These are phyloP conservation scores for Neotoma lepida DNA, from an alignment of 2,113 vertebrate species.

Conservation along the genomic window DNA sequence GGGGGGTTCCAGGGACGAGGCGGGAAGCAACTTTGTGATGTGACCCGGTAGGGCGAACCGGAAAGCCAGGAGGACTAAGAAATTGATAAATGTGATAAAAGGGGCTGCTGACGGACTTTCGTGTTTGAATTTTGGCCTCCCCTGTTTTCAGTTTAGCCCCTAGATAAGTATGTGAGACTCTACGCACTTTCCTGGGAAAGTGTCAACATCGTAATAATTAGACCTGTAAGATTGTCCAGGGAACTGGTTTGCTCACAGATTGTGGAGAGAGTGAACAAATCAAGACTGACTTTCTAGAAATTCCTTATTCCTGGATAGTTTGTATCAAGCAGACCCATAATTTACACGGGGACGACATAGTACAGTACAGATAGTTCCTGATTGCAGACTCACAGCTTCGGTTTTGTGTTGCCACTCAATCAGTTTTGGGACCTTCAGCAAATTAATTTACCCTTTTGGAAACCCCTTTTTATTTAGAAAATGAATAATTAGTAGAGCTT, in stretches of 20 bases:
- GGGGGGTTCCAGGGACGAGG: constrained; percentile 37
- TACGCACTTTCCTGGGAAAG: background rate
- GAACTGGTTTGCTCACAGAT: background rate
- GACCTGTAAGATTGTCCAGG: background rate
- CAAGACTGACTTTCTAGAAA: constrained; percentile 4
- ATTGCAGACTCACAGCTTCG: background rate
- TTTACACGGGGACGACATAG: background rate
- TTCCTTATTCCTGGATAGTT: background rate
- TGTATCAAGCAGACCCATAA: background rate
- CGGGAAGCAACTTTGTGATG: background rate
- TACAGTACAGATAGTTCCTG: background rate
- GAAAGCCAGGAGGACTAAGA: constrained; percentile 17
- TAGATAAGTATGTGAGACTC: background rate
- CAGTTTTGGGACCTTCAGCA: constrained; percentile 22
- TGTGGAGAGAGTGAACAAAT: background rate
- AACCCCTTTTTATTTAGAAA: background rate
- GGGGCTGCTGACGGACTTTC: background rate
- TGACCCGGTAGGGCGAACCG: background rate
- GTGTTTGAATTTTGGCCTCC: background rate
- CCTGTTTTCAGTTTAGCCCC: constrained; percentile 15
- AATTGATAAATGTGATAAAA: constrained; percentile 10
- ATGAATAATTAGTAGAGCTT: background rate
- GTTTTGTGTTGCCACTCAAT: constrained; percentile 2
- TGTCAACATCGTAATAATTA: background rate
- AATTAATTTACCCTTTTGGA: background rate